Evolutionary conservation across 2,888 invertebrate genomes (phyloP), one percentile per base, ranked within the genome.

Genomic region (Thereva nobilitata): DNA sequence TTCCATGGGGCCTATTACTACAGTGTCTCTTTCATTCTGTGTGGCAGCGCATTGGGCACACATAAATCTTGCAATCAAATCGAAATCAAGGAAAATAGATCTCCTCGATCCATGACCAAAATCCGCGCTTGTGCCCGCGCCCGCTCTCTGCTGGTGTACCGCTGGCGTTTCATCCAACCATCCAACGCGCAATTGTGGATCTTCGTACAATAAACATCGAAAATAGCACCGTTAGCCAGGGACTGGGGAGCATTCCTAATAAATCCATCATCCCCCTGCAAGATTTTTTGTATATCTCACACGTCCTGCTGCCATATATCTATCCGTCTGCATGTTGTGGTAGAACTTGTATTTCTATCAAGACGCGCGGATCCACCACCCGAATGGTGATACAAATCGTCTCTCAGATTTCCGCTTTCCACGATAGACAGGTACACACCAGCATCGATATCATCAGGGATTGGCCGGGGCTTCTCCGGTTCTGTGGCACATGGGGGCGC

Each of bases 211-310:
- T 69, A 69, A 69, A 67, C 69, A 69, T 67, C 64, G 65, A 65
- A 67, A 64, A 65, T 69, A 66, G 56, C 61, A 35, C 57, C 9
- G 44, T 34, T 9, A 12, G 42, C 42, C 10, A 34, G 38, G 35
- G 40, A 50, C 50, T 50, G 53, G 50, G 55, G 67, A 64, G 64
- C 69, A 69, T 64, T 67, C 64, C 67, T 61, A 69, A 69, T 69
- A 69, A 69, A 69, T 69, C 69, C 59, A 69, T 69, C 69, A 69
- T 64, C 67, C 64, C 55, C 37, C 41, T 61, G 50, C 66, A 67
- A 68, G 68, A 59, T 67, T 67, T 67, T 67, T 63, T 68, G 64
- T 52, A 12, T 64, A 61, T 61, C 50, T 61, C 61, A 50, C 61
- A 50, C 61, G 34, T 59, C 47, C 57, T 38, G 40, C 41, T 50